Evolutionary conservation across 2,888 invertebrate species (phyloP), one percentile per base, ranked within the genome.

Genomic region (Xanthia togata): DNA sequence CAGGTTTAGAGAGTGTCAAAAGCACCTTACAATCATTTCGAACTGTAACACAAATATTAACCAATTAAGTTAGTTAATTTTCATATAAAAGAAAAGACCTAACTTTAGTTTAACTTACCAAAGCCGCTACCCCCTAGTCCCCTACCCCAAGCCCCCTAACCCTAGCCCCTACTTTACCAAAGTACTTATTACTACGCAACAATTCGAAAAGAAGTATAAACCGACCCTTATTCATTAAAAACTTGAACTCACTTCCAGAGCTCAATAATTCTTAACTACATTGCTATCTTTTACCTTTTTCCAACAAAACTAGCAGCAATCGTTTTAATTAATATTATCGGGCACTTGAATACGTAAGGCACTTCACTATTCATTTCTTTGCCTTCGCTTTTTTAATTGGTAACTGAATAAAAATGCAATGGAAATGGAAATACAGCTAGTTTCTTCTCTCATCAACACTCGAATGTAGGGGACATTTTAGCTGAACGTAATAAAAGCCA

Each of bases 391-490:
- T 59, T 65, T 59, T 14, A 53, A 68, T 41, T 17, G 41, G 20
- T 76, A 70, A 76, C 23, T 70, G 26, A 79, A 79, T 79, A 26
- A 79, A 75, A 79, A 55, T 70, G 60, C 64, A 26, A 47, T 65
- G 41, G 20, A 41, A 70, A 60, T 60, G 1, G 35, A 69, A 69
- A 31, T 59, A 67, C 14, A 4, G n/a, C 20, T 79, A 26, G 26
- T 35, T 31, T 44, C 31, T 70, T 65, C 12, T 35, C 23, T 55
- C 20, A 20, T 53, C 14, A 17, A 35, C 23, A 6, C 23, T 69
- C 14, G n/a, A 69, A 26, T 44, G n/a, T 20, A 23, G 12, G 23
- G 53, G 20, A 26, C 6, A 31, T 41, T 60, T 4, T 3, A n/a
- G 6, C 11, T 55, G 26, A 55, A 26, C 0, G 12, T 41, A 20